Conservation (phyloP, 2,113 vertebrate genomes). For the Mormoops blainvillei region DNA sequence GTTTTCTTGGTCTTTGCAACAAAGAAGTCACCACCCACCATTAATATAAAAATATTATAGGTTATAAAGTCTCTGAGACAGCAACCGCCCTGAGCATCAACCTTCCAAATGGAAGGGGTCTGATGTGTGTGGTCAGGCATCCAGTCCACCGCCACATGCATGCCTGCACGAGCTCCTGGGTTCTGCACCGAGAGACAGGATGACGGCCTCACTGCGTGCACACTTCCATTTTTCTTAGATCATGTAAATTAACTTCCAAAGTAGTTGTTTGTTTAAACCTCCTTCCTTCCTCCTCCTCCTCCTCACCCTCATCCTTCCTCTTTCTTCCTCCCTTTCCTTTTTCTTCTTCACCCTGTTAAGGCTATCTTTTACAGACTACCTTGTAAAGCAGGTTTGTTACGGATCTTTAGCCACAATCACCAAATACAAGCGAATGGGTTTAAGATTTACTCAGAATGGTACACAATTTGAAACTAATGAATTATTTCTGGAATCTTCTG, state of each 20-base stretch:
- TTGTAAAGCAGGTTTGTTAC: not conserved
- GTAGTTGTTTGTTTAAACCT: too few species aligned
- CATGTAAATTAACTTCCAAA: fast-evolving
- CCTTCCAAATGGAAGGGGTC: not conserved
- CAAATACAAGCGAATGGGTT: not conserved
- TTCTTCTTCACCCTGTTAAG: not conserved
- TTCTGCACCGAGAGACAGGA: fast-evolving
- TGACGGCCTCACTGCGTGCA: fast-evolving
- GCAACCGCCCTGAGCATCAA: too few species aligned
- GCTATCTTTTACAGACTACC: not conserved
- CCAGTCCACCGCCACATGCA: fast-evolving
- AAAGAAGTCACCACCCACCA: not conserved
- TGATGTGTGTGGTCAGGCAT: fast-evolving
- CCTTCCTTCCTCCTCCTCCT: not conserved
- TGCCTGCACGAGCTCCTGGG: fast-evolving
- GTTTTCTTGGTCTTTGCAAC: not conserved
- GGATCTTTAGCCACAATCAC: not conserved
- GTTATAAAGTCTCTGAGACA: not conserved
- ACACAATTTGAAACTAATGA: too few species aligned
- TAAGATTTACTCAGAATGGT: not conserved
- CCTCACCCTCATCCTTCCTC: not conserved
- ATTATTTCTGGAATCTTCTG: too few species aligned
- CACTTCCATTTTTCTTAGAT: fast-evolving
- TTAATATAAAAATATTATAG: not conserved
- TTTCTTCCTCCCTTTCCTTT: not conserved